A percentile compares a stretch with the other conserved stretches of the same genome.
phyloP scores from a whole-genome alignment of 2,888 invertebrate genomes.

The Nycteola revayana region DNA sequence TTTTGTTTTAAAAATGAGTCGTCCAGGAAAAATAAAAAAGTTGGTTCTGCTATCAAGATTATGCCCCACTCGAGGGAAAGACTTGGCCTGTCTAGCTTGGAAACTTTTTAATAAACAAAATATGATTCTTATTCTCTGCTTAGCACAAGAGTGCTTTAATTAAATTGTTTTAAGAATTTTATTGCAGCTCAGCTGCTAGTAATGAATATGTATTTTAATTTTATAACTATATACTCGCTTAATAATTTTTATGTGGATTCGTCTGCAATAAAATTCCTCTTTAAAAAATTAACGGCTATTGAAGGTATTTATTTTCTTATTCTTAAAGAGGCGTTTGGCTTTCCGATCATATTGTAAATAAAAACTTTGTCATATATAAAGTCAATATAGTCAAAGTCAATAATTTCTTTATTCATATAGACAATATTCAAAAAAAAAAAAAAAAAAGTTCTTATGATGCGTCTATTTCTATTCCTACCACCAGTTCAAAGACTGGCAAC shows the following conservation, averaged over 20 bases:
- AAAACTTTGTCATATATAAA: too few species aligned
- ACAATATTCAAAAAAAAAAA: too few species aligned
- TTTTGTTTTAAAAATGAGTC: conserved; percentile 51
- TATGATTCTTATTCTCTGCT: conserved; percentile 36
- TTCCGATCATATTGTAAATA: too few species aligned
- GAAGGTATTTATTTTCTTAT: neutral
- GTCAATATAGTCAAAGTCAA: too few species aligned
- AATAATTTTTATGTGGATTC: neutral
- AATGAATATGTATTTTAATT: neutral
- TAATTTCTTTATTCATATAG: too few species aligned
- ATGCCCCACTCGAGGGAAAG: conserved; percentile 49
- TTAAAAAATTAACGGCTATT: neutral
- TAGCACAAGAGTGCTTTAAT: conserved; percentile 14
- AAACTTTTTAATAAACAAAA: conserved; percentile 53
- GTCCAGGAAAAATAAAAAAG: conserved; percentile 48
- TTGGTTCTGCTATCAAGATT: conserved; percentile 40
- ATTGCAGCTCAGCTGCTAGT: neutral
- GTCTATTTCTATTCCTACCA: too few species aligned
- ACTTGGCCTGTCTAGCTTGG: conserved; percentile 27
- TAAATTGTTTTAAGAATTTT: conserved; percentile 17
- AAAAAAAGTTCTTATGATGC: too few species aligned
- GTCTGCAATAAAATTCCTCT: too few species aligned
- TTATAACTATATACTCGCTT: neutral
- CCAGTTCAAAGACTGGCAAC: too few species aligned
- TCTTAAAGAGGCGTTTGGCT: neutral